A percentile compares a stretch with the other conserved stretches of the same genome.
Conservation (phyloP, 2,113 vertebrate species). For the human (Homo sapiens) region GRCh38 chr3:176465001-176465500, state of each 20-base stretch:
- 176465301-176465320: neutral
- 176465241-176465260: neutral
- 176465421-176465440: neutral
- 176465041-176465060: neutral
- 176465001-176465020: neutral
- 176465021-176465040: neutral
- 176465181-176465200: neutral
- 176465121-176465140: neutral
- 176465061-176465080: neutral
- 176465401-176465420: neutral
- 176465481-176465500: neutral
- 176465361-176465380: neutral
- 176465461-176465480: neutral
- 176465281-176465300: neutral
- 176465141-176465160: slow-evolving; percentile 22
- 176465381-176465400: neutral
- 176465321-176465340: neutral
- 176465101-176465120: neutral
- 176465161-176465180: neutral
- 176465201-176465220: neutral
- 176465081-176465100: neutral
- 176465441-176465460: neutral
- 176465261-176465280: neutral
- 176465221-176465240: neutral
- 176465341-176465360: neutral